Conservation (phyloP, 1,140 invertebrate species). For the Helicorthomorpha holstii region DNA sequence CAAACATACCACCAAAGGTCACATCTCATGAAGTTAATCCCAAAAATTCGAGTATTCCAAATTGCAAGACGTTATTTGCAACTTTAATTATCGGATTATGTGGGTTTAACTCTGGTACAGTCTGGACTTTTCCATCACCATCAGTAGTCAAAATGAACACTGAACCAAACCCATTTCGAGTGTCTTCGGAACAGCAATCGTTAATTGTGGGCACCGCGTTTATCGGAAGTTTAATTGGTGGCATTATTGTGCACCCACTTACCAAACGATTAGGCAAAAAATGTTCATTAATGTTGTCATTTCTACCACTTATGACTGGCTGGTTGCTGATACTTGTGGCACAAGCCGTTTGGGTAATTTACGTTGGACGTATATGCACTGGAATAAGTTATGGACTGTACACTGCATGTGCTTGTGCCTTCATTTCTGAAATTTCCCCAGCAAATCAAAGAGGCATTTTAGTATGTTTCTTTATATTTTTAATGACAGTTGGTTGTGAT, state of each 20-base stretch:
- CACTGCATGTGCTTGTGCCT: conserved; percentile 5
- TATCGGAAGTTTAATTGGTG: conserved; percentile 51
- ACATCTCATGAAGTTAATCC: too few relatives aligned
- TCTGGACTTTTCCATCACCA: conserved; percentile 58
- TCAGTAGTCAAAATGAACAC: conserved; percentile 41
- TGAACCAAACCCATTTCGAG: conserved; percentile 20
- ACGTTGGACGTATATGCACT: conserved; percentile 35
- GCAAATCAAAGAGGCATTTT: neutral
- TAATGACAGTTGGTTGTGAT: conserved; percentile 3
- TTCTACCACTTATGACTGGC: conserved; percentile 50
- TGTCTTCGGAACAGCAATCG: conserved; percentile 34
- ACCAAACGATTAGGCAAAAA: conserved; percentile 59
- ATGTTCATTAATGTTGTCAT: conserved; percentile 46
- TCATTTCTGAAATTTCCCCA: conserved; percentile 10
- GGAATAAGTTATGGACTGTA: conserved; percentile 19
- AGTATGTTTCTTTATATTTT: neutral
- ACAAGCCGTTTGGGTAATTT: conserved; percentile 35
- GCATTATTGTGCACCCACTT: conserved; percentile 49
- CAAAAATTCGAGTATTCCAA: too few relatives aligned
- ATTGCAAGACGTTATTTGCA: too few relatives aligned
- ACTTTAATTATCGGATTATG: too few relatives aligned
- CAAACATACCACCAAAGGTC: too few relatives aligned
- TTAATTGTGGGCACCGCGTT: conserved; percentile 54
- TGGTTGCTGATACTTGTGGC: conserved; percentile 57
- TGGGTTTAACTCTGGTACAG: conserved; percentile 9